Evolutionary conservation across 2,888 invertebrate genomes (phyloP).

Genomic region (Sarcophaga subvicina): DNA sequence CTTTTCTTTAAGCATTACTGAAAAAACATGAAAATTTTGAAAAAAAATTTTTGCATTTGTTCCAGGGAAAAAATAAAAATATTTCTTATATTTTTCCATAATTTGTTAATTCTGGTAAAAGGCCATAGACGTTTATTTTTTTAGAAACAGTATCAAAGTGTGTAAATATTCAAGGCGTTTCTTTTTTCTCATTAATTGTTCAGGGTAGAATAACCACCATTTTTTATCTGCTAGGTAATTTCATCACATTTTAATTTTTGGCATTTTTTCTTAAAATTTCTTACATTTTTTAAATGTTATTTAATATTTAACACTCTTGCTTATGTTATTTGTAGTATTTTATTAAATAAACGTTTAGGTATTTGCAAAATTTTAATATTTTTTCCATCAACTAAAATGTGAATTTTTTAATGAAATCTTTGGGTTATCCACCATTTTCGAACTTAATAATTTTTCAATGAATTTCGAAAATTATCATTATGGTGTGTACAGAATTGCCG

Average conservation of each 20-base stretch:
- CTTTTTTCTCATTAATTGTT: constrained; percentile 31
- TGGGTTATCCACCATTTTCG: constrained; percentile 68
- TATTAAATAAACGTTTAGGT: constrained; percentile 41
- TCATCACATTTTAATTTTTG: constrained; percentile 64
- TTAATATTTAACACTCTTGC: constrained; percentile 41
- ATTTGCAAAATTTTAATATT: constrained; percentile 54
- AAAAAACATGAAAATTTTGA: constrained; percentile 61
- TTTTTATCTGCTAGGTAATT: constrained; percentile 59
- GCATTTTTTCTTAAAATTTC: constrained; percentile 41
- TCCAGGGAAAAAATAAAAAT: not conserved
- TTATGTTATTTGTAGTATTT: constrained; percentile 23
- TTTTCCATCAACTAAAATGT: constrained; percentile 62
- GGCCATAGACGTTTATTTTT: not conserved
- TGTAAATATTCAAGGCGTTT: constrained; percentile 56
- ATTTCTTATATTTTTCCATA: constrained; percentile 10
- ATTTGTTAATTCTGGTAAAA: not conserved
- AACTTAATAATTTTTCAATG: constrained; percentile 49
- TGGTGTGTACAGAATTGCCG: constrained; percentile 24
- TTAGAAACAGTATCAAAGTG: not conserved
- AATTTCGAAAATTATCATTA: constrained; percentile 53
- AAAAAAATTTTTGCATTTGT: constrained; percentile 9
- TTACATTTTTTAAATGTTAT: constrained; percentile 55
- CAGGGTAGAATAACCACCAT: constrained; percentile 56
- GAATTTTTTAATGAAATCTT: constrained; percentile 60
- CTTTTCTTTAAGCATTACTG: constrained; percentile 55